phyloP scores from a whole-genome alignment of 2,888 invertebrate species.

The Hypomecis punctinalis region DNA sequence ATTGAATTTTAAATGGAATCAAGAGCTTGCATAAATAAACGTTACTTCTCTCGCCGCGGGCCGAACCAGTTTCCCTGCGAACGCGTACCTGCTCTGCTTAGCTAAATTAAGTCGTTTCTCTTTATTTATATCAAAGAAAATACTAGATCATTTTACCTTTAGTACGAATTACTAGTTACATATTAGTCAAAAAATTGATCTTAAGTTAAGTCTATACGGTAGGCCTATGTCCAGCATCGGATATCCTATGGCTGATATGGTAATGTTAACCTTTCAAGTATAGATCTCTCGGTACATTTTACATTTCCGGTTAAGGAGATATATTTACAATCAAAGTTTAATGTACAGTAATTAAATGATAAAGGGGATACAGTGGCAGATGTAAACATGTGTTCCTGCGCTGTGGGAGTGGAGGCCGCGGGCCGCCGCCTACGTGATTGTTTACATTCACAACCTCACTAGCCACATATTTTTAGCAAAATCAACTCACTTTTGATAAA shows the following conservation, averaged over 20 bases:
- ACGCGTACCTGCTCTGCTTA: constrained; percentile 38
- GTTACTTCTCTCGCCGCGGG: constrained; percentile 49
- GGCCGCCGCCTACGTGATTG: constrained; percentile 59
- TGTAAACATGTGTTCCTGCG: constrained; percentile 76
- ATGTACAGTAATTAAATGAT: constrained; percentile 52
- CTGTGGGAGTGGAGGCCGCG: constrained; percentile 72
- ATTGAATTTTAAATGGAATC: constrained; percentile 42
- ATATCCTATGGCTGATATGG: too few relatives aligned
- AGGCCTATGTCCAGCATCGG: too few relatives aligned
- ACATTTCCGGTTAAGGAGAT: constrained; percentile 36
- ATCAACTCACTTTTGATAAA: constrained; percentile 40
- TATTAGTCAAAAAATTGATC: too few relatives aligned
- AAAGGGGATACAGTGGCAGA: constrained; percentile 58
- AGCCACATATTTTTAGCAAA: constrained; percentile 63
- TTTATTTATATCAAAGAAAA: constrained; percentile 34
- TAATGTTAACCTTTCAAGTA: not conserved
- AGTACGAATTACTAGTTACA: too few relatives aligned
- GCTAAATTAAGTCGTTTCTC: constrained; percentile 49
- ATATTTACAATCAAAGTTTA: constrained; percentile 42
- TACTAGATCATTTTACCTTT: not conserved
- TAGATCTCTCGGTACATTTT: constrained; percentile 9
- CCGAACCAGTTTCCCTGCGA: constrained; percentile 53
- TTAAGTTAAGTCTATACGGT: too few relatives aligned
- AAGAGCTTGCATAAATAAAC: constrained; percentile 48
- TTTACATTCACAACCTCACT: constrained; percentile 65